Percentiles rank a stretch among this genome's conserved stretches.
Conservation (phyloP, 2,888 invertebrate species). For the Hyles lineata region DNA sequence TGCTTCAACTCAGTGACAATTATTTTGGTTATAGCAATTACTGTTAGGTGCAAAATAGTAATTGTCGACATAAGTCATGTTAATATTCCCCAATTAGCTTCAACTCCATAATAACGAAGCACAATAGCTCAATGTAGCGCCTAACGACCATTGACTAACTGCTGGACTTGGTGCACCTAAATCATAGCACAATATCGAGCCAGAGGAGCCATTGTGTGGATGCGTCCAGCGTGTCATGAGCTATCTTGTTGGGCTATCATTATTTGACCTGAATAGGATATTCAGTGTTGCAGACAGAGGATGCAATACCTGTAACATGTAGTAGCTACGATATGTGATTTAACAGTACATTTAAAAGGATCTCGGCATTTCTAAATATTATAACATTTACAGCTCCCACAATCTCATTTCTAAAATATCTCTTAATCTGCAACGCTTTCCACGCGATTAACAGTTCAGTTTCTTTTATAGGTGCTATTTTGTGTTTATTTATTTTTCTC, state of each 20-base stretch:
- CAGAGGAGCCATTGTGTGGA: constrained; percentile 15
- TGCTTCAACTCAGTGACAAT: no score
- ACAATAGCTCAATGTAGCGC: not conserved
- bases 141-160: not conserved
- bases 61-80: no score
- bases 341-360: no score
- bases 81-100: no score
- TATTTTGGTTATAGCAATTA: no score
- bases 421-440: not conserved
- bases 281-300: not conserved
- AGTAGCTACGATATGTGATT: no score
- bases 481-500: no score
- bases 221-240: constrained; percentile 18
- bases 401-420: not conserved
- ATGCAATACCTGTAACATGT: not conserved
- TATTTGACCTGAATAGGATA: not conserved
- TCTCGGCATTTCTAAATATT: no score
- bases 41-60: no score
- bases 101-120: not conserved
- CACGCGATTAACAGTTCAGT: not conserved
- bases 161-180: constrained; percentile 9
- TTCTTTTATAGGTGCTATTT: not conserved
- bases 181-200: constrained; percentile 19
- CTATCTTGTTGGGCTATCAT: constrained; percentile 1
- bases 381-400: not conserved